phyloP scores from a whole-genome alignment of 2,797 vertebrate genomes.

The Danio choprae region DNA sequence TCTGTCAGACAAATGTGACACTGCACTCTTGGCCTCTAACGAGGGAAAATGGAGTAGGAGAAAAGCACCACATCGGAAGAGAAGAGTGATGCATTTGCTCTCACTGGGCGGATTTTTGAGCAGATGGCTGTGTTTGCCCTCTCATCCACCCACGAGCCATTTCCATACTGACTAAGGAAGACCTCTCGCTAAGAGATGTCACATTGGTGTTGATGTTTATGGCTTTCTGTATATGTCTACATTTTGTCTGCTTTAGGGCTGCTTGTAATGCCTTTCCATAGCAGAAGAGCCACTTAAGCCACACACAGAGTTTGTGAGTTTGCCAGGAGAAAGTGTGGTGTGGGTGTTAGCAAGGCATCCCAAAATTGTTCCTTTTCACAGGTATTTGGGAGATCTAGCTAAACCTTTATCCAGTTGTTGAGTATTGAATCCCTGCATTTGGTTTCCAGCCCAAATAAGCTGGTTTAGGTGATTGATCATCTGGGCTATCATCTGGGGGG shows the following conservation, averaged over 20 bases:
- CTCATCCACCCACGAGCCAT: conserved; percentile 66
- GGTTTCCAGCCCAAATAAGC: not conserved
- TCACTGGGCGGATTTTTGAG: conserved; percentile 30
- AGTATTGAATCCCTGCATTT: not conserved
- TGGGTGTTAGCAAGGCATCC: conserved; percentile 71
- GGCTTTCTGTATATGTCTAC: not conserved
- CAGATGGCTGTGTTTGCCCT: conserved; percentile 61
- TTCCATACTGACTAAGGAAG: conserved; percentile 60
- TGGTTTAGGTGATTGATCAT: not conserved
- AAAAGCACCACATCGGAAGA: not conserved
- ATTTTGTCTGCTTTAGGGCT: not conserved
- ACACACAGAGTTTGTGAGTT: conserved; percentile 44
- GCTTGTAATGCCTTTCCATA: not conserved
- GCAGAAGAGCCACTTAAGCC: not conserved
- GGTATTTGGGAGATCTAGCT: not conserved
- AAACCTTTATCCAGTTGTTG: not conserved
- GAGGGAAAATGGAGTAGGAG: conserved; percentile 16
- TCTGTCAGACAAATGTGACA: conserved; percentile 44
- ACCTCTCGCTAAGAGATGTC: conserved; percentile 62
- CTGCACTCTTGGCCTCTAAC: conserved; percentile 27
- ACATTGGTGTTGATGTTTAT: conserved; percentile 55
- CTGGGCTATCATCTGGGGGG: not conserved
- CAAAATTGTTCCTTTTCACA: conserved; percentile 64
- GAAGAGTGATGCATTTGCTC: conserved; percentile 29
- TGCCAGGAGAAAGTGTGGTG: conserved; percentile 63